phyloP scores from a whole-genome alignment of 2,113 vertebrate species.

The Lipophrys pholis region DNA sequence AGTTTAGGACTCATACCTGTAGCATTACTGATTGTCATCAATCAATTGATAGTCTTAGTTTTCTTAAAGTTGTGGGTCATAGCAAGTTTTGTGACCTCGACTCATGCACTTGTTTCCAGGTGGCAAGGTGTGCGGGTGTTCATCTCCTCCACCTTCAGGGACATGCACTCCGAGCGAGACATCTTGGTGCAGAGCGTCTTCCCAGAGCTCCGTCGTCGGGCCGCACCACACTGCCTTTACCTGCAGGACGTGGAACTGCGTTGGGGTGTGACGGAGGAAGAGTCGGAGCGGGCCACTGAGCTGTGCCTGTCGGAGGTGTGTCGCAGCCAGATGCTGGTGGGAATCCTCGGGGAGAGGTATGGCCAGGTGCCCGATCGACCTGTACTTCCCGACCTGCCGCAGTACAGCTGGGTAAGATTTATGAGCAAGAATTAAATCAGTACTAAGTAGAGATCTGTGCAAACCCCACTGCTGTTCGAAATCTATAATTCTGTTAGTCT shows the following conservation, averaged over 20 bases:
- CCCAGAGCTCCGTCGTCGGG: conserved; percentile 86
- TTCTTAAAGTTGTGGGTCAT: no score
- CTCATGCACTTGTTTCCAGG: conserved; percentile 61
- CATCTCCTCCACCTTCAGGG: conserved; percentile 92
- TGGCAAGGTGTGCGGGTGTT: conserved; percentile 88
- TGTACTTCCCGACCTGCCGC: conserved; percentile 85
- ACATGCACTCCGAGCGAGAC: conserved; percentile 91
- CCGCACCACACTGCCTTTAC: conserved; percentile 77
- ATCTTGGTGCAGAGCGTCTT: conserved; percentile 86
- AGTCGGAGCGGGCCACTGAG: conserved; percentile 82
- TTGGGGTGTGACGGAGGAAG: conserved; percentile 91
- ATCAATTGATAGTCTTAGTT: no score
- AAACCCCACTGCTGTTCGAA: no score
- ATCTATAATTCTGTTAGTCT: no score
- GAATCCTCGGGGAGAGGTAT: conserved; percentile 89
- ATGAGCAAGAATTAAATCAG: background rate
- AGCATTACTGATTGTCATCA: no score
- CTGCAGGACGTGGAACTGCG: conserved; percentile 90
- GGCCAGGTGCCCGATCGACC: conserved; percentile 82
- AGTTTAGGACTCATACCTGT: no score
- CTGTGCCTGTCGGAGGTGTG: conserved; percentile 90
- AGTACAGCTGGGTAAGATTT: conserved; percentile 88
- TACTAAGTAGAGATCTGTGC: no score
- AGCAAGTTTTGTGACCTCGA: no score
- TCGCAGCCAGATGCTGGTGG: conserved; percentile 88